Evolutionary conservation across 2,797 vertebrate species (phyloP).

Genomic region (Pelodytes ibericus): DNA sequence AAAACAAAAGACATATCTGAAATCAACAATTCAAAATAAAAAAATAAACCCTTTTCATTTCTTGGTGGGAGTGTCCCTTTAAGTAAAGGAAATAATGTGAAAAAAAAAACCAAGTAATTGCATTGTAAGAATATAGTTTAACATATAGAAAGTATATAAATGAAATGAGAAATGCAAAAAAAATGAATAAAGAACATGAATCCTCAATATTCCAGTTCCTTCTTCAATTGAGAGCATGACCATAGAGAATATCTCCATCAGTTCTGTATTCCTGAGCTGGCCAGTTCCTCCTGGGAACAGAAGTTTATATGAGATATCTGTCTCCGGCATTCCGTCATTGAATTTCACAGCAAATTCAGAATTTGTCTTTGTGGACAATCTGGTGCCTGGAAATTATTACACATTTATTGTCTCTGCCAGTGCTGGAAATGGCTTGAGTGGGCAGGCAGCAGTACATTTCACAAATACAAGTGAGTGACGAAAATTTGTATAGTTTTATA

Average conservation of each 20-base stretch:
- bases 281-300: neutral
- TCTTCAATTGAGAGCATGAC: neutral
- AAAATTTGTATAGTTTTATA: no score
- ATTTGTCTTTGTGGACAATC: neutral
- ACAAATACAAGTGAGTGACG: neutral
- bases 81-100: no score
- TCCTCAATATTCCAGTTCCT: constrained; percentile 8
- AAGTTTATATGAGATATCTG: constrained; percentile 8
- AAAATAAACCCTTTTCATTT: no score
- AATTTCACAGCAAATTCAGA: neutral
- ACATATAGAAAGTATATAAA: no score
- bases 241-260: constrained; percentile 12
- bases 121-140: no score
- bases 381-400: constrained; percentile 12
- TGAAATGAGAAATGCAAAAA: no score
- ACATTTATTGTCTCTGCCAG: constrained; percentile 5
- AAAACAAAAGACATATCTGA: no score
- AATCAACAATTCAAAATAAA: no score
- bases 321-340: neutral
- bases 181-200: no score
- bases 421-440: neutral
- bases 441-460: neutral
- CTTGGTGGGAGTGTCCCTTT: no score
- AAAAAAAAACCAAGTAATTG: no score
- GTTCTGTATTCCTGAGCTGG: constrained; percentile 23